These are phyloP conservation scores for Athrips mouffetella DNA, from an alignment of 2,888 invertebrate species.

Conservation along the genomic window DNA sequence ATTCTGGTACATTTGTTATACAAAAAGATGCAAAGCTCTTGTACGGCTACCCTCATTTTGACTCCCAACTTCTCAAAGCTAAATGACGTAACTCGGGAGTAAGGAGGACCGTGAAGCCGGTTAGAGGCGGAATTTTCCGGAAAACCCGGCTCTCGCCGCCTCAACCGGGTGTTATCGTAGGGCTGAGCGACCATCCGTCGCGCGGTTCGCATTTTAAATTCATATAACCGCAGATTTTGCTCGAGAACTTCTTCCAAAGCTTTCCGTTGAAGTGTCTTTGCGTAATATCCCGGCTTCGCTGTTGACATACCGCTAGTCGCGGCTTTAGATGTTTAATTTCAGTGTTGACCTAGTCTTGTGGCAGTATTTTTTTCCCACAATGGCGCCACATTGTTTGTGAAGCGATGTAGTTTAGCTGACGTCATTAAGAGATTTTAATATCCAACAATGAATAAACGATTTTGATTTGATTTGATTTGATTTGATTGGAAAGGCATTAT, in stretches of 20 bases:
- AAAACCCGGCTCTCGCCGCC: conserved; percentile 39
- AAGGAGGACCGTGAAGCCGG: conserved; percentile 35
- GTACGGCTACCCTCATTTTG: conserved; percentile 30
- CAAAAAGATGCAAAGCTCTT: conserved; percentile 17
- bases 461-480: too few relatives aligned
- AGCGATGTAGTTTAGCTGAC: too few relatives aligned
- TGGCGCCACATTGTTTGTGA: too few relatives aligned
- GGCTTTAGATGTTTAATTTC: conserved; percentile 30
- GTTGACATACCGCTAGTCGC: conserved; percentile 29
- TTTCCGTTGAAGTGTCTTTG: conserved; percentile 46
- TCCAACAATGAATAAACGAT: too few relatives aligned
- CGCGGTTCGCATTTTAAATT: conserved; percentile 54
- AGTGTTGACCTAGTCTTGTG: conserved; percentile 5
- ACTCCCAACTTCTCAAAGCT: conserved; percentile 34
- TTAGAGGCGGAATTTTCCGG: conserved; percentile 44
- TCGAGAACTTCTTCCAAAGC: conserved; percentile 33
- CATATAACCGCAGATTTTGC: conserved; percentile 46
- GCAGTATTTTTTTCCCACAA: too few relatives aligned
- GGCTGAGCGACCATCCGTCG: conserved; percentile 36
- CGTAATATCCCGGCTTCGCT: conserved; percentile 36
- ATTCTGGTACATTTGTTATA: background rate
- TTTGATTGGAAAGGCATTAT: conserved; percentile 20
- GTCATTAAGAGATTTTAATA: too few relatives aligned
- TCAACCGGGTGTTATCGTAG: conserved; percentile 48
- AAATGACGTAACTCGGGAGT: conserved; percentile 39